Evolutionary conservation across 2,797 vertebrate genomes (phyloP).

Genomic region (Falco concolor): DNA sequence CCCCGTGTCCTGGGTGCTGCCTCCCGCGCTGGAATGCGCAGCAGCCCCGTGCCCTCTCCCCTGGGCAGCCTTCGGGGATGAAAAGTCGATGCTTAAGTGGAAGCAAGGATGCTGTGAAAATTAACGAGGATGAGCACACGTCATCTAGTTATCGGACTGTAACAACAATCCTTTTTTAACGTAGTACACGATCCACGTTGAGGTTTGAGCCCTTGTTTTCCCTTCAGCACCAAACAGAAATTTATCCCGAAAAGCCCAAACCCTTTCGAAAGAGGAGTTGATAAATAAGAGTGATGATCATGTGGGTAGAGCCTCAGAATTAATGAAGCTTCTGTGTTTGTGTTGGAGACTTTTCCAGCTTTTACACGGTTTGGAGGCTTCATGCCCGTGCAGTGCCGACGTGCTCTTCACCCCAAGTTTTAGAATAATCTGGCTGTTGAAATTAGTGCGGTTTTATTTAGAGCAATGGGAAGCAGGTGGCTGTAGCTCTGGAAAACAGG

Average conservation of each 20-base stretch:
- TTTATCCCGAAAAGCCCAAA: not conserved
- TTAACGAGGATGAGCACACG: no score
- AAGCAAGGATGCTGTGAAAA: not conserved
- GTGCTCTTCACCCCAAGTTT: not conserved
- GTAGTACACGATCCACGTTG: fast-evolving
- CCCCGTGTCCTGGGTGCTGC: not conserved
- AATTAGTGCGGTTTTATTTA: not conserved
- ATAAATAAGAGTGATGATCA: fast-evolving
- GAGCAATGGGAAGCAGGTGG: not conserved
- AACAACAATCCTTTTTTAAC: not conserved
- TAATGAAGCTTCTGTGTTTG: not conserved
- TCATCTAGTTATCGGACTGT: not conserved
- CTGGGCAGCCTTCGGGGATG: not conserved
- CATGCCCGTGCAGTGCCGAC: fast-evolving
- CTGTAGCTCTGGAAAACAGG: not conserved
- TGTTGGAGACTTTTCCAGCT: not conserved
- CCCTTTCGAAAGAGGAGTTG: not conserved
- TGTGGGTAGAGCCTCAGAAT: not conserved
- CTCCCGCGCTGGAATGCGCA: no score
- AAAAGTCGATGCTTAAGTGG: not conserved
- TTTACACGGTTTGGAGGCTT: not conserved
- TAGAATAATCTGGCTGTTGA: not conserved
- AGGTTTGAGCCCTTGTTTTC: not conserved
- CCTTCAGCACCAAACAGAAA: not conserved
- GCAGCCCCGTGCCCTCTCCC: not conserved